Percentiles rank a stretch among this genome's conserved stretches.
Evolutionary conservation across 1,140 invertebrate genomes (phyloP).

Genomic region (fruit fly (Drosophila melanogaster)): Release_6_plus_ISO1_MT NC_004354.4:9212001-9212500

Average conservation of each 20-base stretch:
- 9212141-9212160: slow-evolving; percentile 44
- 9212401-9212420: slow-evolving; percentile 4
- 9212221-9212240: too few species aligned
- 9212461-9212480: slow-evolving; percentile 30
- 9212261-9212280: slow-evolving; percentile 62
- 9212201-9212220: slow-evolving; percentile 1
- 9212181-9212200: slow-evolving; percentile 7
- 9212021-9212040: slow-evolving; percentile 32
- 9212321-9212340: slow-evolving; percentile 60
- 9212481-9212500: not conserved
- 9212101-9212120: slow-evolving; percentile 43
- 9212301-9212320: slow-evolving; percentile 67
- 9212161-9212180: slow-evolving; percentile 2
- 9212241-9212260: slow-evolving; percentile 67
- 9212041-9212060: slow-evolving; percentile 72
- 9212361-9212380: slow-evolving; percentile 2
- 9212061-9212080: slow-evolving; percentile 73
- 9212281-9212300: slow-evolving; percentile 67
- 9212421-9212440: slow-evolving; percentile 6
- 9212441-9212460: not conserved
- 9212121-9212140: slow-evolving; percentile 64
- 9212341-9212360: slow-evolving; percentile 19
- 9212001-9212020: slow-evolving; percentile 14
- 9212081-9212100: slow-evolving; percentile 62
- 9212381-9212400: not conserved